A percentile compares a stretch with the other conserved stretches of the same genome.
Conservation (phyloP, 2,113 vertebrate genomes). For the Prionailurus bengalensis region DNA sequence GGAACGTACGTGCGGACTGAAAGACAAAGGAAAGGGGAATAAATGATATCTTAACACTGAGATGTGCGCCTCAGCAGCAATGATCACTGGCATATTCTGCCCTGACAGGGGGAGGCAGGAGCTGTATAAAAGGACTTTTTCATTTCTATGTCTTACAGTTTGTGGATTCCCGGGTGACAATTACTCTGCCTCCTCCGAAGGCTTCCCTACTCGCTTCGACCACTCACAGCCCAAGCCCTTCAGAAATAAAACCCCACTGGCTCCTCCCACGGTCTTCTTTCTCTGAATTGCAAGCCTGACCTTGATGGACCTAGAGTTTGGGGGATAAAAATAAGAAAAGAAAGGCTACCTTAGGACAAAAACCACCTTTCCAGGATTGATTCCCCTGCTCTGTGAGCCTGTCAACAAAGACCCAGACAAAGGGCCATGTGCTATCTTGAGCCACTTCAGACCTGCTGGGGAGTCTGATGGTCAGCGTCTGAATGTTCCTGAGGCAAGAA, state of each 20-base stretch:
- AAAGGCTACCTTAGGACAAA: constrained; percentile 35
- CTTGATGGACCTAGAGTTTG: not conserved
- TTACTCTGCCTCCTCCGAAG: constrained; percentile 51
- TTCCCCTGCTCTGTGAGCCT: not conserved
- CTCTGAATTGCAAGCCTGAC: constrained; percentile 16
- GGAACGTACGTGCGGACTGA: not conserved
- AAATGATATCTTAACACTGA: not conserved
- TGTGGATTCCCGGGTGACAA: constrained; percentile 70
- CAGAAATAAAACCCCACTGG: constrained; percentile 18
- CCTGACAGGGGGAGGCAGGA: not conserved
- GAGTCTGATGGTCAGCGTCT: not conserved
- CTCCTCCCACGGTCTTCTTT: not conserved
- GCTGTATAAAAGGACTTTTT: constrained; percentile 60
- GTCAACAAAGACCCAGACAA: constrained; percentile 46
- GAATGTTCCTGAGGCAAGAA: not conserved
- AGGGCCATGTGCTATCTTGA: not conserved
- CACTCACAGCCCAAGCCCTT: not conserved
- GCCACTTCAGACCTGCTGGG: not conserved
- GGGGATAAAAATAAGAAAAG: constrained; percentile 53
- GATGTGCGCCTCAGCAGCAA: not conserved
- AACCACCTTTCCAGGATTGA: constrained; percentile 42
- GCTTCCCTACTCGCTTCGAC: not conserved
- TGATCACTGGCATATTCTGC: constrained; percentile 8
- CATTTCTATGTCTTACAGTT: constrained; percentile 68
- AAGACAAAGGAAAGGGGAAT: constrained; percentile 59